Conservation (phyloP, 2,797 vertebrate species). For the Molossus alvarezi region DNA sequence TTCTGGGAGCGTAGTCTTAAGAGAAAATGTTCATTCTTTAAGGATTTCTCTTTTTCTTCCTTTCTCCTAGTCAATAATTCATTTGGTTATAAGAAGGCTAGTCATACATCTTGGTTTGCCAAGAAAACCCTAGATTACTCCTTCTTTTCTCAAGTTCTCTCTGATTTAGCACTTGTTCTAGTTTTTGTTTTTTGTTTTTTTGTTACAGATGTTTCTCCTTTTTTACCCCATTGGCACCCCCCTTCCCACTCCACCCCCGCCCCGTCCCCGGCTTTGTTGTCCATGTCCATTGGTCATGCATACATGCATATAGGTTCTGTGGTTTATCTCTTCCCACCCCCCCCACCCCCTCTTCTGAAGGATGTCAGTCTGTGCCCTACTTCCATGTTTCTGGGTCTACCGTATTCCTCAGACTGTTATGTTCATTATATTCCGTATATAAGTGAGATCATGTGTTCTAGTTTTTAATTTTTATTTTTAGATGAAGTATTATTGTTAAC, state of each 20-base stretch:
- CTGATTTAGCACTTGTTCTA: neutral
- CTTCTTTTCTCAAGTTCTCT: neutral
- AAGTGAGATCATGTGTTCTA: neutral
- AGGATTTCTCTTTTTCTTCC: neutral
- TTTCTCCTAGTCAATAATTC: neutral
- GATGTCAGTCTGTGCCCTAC: too few species aligned
- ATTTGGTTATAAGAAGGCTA: neutral
- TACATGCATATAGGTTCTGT: too few species aligned
- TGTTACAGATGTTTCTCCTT: too few species aligned
- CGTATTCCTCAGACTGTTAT: too few species aligned
- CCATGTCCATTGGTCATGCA: too few species aligned
- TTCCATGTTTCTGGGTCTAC: too few species aligned
- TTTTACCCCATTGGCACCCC: too few species aligned
- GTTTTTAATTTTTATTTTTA: neutral
- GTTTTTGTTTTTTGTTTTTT: neutral
- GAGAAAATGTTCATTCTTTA: neutral
- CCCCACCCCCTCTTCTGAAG: too few species aligned
- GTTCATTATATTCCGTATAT: too few species aligned
- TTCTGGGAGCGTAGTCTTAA: neutral
- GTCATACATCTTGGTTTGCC: neutral
- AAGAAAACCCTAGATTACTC: neutral
- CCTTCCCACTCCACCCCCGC: too few species aligned
- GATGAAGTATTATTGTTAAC: neutral
- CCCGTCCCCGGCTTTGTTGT: too few species aligned
- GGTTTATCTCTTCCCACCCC: too few species aligned